Base-by-base conservation (phyloP, 2,888 invertebrate genomes). In the Plemyria rubiginata region DNA sequence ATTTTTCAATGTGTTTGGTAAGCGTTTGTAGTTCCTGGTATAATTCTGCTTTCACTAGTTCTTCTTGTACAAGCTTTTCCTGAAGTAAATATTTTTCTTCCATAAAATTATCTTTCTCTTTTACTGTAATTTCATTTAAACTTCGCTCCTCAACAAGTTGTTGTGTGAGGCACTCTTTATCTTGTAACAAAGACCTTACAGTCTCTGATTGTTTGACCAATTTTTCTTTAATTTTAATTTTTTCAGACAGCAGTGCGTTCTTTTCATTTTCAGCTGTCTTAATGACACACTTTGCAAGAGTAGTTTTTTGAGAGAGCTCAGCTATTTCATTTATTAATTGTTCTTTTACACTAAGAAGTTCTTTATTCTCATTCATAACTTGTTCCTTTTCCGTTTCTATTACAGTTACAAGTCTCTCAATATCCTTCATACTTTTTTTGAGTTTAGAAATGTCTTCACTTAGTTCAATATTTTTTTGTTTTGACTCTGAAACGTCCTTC, bases 111-210 rank as follows among this genome's bases (percentile, higher is more conserved):
- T 74, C 70, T 48, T 75, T 79, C 70, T 83, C 83, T 49, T 78
- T 77, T 55, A 81, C 80, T 2, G 69, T 67, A 50, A 80, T 67
- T 57, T 81, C 72, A 62, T 74, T 79, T 0, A 71, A 66, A 6
- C 76, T 71, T 67, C 73, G 78, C 60, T 84, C 83, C 72, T 84
- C 82, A 0, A 77, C 61, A 29, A 82, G 64, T 41, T 83, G 77
- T 60, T 81, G 79, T 0, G 76, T 76, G 6, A 86, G 73, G 66
- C 75, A 78, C 63, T 82, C 78, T 60, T 78, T 82, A 57, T 78
- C 73, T 61, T 79, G 70, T 38, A 67, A 51, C 38, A 71, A 63
- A 62, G 41, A 63, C 43, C 65, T 65, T 12, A 66, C 65, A 12
- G 68, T 56, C 51, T 67, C 52, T 16, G 67, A 66, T 62, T 75